A percentile compares a stretch with the other conserved stretches of the same genome.
Conservation (phyloP, 1,140 invertebrate genomes). For the Potamilus streckersoni region DNA sequence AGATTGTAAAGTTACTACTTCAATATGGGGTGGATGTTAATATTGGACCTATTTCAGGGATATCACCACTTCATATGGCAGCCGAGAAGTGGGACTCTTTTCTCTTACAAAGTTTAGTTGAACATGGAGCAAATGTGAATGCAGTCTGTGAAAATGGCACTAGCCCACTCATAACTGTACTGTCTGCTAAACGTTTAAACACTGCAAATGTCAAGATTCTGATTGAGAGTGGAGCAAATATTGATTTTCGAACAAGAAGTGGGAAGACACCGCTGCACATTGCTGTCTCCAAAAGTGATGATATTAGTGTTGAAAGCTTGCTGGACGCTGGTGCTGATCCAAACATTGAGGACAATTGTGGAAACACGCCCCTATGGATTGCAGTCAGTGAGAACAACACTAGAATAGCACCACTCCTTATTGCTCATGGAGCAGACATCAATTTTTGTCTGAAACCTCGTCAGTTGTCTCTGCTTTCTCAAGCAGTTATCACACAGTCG, state of each 20-base stretch:
- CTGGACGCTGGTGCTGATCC: conserved; percentile 42
- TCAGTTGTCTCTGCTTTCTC: conserved; percentile 20
- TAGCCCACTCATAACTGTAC: conserved; percentile 39
- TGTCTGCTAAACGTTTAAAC: conserved; percentile 34
- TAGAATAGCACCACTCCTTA: conserved; percentile 17
- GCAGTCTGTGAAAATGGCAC: conserved; percentile 25
- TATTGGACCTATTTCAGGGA: conserved; percentile 37
- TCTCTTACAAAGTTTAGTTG: conserved; percentile 33
- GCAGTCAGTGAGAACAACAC: conserved; percentile 27
- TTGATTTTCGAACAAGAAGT: conserved; percentile 34
- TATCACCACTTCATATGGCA: conserved; percentile 45
- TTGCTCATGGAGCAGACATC: conserved; percentile 21
- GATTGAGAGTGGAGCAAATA: conserved; percentile 43
- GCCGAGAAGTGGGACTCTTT: conserved; percentile 34
- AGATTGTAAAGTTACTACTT: conserved; percentile 40
- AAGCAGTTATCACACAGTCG: conserved; percentile 5
- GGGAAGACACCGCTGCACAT: conserved; percentile 41
- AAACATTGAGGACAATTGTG: conserved; percentile 35
- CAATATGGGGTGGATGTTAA: conserved; percentile 44
- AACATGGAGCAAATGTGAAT: conserved; percentile 49
- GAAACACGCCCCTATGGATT: conserved; percentile 25
- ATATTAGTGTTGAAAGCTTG: conserved; percentile 40
- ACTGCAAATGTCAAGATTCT: conserved; percentile 38
- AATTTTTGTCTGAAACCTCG: conserved; percentile 11
- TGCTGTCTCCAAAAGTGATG: conserved; percentile 45